Base-by-base conservation (phyloP, 1,140 invertebrate species). In the Zaprionus davidi region DNA sequence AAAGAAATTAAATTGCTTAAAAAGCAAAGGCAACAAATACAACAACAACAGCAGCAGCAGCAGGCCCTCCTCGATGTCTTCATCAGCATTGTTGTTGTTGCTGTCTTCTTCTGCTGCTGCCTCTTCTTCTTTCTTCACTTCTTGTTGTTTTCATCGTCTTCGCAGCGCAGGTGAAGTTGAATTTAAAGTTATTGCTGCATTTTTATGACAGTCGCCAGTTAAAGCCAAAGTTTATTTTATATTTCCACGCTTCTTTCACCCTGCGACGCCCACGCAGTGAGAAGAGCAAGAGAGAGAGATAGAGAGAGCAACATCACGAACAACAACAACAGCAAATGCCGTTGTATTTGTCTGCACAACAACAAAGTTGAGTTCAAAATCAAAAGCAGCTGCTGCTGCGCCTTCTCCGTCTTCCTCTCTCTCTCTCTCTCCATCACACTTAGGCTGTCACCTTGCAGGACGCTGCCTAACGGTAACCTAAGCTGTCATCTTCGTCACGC, bases 1-100 rank as follows among this genome's bases (percentile, higher is more conserved):
- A 85, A 90, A 90, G 85, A 88, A 88, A 90, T 90, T 88, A 90
- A 90, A 81, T 81, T 74, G 66, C 68, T 74, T 68, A 64, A 77
- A 73, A 77, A 46, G 41, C 41, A 20, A 46, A 38, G 13, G 36
- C 36, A 38, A 38, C 36, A 38, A 38, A 3, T 1, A 20, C 20
- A 36, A 44, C n/a, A 17, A 44, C 41, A 17, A 71, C 75, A 77
- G 1, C 26, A 26, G 49, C 75, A 77, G 1, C 26, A 26, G 49
- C 31, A 70, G 57, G 60, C 73, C 59, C 24, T 34, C 46, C 20
- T 31, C 15, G 46, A 34, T 31, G 56, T 41, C 28, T n/a, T 56
- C 63, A 34, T 34, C 31, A 34, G 7, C 28, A 28, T 6, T 7
- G 36, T 31, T 55, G 59, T 79, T 71, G 60, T 31, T 31, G 28